phyloP scores from a whole-genome alignment of 1,140 invertebrate genomes.

The Atopsyche davidsoni region DNA sequence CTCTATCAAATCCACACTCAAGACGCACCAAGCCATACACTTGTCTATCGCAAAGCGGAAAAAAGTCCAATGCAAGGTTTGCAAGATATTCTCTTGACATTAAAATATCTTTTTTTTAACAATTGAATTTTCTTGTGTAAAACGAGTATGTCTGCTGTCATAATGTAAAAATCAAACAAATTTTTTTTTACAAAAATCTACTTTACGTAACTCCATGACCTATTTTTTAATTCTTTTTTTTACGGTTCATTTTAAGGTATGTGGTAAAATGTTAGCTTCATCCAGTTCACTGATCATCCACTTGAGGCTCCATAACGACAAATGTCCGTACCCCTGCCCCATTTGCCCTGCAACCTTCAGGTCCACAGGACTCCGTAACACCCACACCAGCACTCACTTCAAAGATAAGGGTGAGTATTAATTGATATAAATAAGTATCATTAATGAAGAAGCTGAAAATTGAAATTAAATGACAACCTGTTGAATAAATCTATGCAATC shows the following conservation, averaged over 20 bases:
- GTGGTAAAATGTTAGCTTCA: slow-evolving; percentile 6
- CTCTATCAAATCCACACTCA: slow-evolving; percentile 14
- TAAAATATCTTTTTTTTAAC: neutral
- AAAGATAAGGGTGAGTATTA: slow-evolving; percentile 6
- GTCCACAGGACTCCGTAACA: neutral
- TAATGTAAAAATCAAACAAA: no score
- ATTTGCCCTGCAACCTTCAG: slow-evolving; percentile 4
- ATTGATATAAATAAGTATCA: no score
- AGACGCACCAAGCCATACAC: slow-evolving; percentile 8
- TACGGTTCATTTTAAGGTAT: slow-evolving; percentile 7
- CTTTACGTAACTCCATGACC: no score
- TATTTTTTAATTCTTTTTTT: neutral
- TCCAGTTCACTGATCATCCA: slow-evolving; percentile 2
- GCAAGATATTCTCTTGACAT: no score
- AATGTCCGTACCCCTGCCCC: slow-evolving; percentile 1
- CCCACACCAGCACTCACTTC: slow-evolving; percentile 9
- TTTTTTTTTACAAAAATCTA: no score
- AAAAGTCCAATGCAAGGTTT: slow-evolving; percentile 2
- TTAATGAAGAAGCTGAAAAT: no score
- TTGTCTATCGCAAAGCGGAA: neutral
- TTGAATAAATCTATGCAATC: no score
- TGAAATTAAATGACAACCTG: no score
- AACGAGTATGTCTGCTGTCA: neutral
- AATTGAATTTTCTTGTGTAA: neutral
- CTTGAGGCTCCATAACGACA: slow-evolving; percentile 3